Conservation (phyloP, 2,888 invertebrate species). For the Pyrocoelia pectoralis region DNA sequence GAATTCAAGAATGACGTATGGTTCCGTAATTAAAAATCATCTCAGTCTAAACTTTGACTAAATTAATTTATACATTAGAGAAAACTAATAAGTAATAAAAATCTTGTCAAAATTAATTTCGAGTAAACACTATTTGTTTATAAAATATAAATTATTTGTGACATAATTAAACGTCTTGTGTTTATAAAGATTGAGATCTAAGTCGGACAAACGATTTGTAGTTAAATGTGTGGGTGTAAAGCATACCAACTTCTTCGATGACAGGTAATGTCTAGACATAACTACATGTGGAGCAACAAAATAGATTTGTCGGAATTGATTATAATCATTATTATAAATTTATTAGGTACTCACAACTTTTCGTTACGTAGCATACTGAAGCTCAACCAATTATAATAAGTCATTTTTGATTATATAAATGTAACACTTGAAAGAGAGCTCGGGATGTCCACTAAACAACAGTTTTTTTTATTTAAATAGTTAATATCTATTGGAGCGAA, state of each 20-base stretch:
- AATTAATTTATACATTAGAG: no score
- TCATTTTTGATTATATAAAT: no score
- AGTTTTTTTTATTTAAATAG: no score
- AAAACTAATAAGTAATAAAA: not conserved
- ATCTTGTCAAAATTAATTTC: not conserved
- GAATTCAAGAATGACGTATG: no score
- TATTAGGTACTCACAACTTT: not conserved
- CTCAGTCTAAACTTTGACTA: no score
- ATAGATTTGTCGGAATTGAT: conserved; percentile 24
- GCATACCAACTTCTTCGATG: conserved; percentile 31
- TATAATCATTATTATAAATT: conserved; percentile 13
- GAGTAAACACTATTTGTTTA: conserved; percentile 6
- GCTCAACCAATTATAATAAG: no score
- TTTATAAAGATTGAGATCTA: conserved; percentile 46
- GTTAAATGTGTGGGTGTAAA: conserved; percentile 36
- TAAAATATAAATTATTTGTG: conserved; percentile 40
- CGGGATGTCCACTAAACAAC: no score
- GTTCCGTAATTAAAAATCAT: no score
- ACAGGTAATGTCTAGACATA: conserved; percentile 41
- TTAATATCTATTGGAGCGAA: no score
- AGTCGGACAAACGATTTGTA: conserved; percentile 37
- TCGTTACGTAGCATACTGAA: not conserved
- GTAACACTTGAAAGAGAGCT: no score
- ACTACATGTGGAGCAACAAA: conserved; percentile 28
- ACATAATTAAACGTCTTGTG: conserved; percentile 46